These are phyloP conservation scores for Rhodinocichla rosea DNA, from an alignment of 2,113 vertebrate species.

Conservation along the genomic window DNA sequence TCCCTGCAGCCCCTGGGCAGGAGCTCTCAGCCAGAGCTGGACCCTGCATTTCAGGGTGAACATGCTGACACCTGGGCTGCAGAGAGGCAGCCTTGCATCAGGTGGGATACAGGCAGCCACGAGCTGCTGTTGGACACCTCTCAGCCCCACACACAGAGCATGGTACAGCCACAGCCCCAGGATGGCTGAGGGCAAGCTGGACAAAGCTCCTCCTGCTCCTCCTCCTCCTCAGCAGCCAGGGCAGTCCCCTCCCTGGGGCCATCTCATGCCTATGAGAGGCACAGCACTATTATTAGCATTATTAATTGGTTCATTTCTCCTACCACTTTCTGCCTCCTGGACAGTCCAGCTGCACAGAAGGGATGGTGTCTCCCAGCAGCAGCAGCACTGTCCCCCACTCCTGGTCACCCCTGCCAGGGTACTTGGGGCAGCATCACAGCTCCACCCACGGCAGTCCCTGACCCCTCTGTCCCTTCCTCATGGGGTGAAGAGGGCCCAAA, in stretches of 20 bases:
- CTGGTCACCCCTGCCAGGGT: background rate
- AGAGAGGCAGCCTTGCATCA: background rate
- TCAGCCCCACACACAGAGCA: fast-evolving
- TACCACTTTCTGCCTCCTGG: slow-evolving; percentile 22
- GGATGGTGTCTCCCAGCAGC: background rate
- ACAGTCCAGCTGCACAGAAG: background rate
- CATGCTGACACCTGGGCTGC: background rate
- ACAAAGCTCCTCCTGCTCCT: background rate
- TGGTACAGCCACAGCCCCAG: fast-evolving
- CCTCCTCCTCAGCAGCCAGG: background rate
- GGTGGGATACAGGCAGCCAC: fast-evolving
- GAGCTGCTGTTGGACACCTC: fast-evolving
- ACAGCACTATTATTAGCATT: background rate
- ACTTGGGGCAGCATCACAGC: background rate
- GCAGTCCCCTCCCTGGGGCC: slow-evolving; percentile 4
- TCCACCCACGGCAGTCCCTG: background rate
- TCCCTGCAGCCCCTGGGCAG: background rate
- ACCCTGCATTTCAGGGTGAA: background rate
- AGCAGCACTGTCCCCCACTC: background rate
- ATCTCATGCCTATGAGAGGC: background rate
- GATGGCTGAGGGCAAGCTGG: background rate
- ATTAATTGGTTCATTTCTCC: slow-evolving; percentile 28
- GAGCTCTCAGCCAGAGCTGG: background rate
- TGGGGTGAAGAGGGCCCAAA: background rate
- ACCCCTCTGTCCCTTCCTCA: background rate